A percentile compares a stretch with the other conserved stretches of the same genome.
These are phyloP conservation scores for Physocephala rufipes DNA, from an alignment of 2,888 invertebrate genomes.

Conservation along the genomic window DNA sequence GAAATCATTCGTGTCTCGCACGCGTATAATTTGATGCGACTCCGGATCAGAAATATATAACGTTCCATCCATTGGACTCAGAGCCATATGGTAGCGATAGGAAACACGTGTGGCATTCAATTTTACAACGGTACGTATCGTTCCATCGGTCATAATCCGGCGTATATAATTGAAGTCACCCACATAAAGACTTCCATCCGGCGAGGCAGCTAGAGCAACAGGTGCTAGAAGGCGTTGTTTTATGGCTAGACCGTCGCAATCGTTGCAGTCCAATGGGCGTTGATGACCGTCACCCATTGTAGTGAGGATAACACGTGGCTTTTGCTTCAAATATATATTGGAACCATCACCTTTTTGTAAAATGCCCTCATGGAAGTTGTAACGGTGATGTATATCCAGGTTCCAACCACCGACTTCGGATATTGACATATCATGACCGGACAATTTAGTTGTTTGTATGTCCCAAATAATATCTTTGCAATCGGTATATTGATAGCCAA, in stretches of 20 bases:
- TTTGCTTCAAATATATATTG: slow-evolving; percentile 92
- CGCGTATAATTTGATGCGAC: slow-evolving; percentile 91
- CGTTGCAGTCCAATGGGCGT: slow-evolving; percentile 83
- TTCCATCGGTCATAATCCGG: slow-evolving; percentile 85
- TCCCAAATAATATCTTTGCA: slow-evolving; percentile 96
- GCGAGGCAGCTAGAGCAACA: slow-evolving; percentile 88
- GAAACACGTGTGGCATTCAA: slow-evolving; percentile 90
- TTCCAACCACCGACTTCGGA: slow-evolving; percentile 99
- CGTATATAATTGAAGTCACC: slow-evolving; percentile 96
- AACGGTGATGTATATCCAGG: slow-evolving; percentile 95
- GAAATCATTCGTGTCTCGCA: slow-evolving; percentile 83
- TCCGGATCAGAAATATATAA: slow-evolving; percentile 97
- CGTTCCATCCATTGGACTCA: slow-evolving; percentile 92
- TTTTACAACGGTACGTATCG: slow-evolving; percentile 66
- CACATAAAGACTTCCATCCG: slow-evolving; percentile 93
- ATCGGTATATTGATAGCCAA: slow-evolving; percentile 94
- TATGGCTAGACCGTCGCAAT: slow-evolving; percentile 81
- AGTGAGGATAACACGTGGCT: slow-evolving; percentile 89
- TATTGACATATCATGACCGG: slow-evolving; percentile 96
- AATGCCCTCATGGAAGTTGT: slow-evolving; percentile 98
- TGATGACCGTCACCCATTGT: slow-evolving; percentile 93
- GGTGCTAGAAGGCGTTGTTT: slow-evolving; percentile 89
- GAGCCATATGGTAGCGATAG: slow-evolving; percentile 95
- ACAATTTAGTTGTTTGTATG: slow-evolving; percentile 91
- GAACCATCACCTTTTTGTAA: slow-evolving; percentile 97